Conservation (phyloP, 2,888 invertebrate species). For the Globia sparganii region DNA sequence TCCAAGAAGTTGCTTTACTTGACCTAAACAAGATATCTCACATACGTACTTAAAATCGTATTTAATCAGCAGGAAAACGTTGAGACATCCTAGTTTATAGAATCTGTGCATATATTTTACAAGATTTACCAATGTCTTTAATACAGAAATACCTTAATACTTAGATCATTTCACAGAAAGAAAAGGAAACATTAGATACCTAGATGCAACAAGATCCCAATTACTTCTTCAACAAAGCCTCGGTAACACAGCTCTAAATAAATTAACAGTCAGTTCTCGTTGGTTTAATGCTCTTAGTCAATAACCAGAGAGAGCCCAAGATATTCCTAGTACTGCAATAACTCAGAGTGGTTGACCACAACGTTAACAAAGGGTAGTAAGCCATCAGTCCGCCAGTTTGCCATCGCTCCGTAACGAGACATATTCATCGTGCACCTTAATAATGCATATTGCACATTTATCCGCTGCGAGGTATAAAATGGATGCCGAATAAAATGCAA, state of each 20-base stretch:
- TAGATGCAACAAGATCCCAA: constrained; percentile 23
- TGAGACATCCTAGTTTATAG: not conserved
- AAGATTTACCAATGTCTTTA: not conserved
- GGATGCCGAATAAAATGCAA: constrained; percentile 48
- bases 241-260: constrained; percentile 11
- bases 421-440: constrained; percentile 25
- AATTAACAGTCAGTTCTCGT: constrained; percentile 9
- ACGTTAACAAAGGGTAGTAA: constrained; percentile 19
- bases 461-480: constrained; percentile 24
- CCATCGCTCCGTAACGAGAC: not conserved
- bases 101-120: not conserved
- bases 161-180: not conserved
- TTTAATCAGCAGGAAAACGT: constrained; percentile 30
- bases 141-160: not conserved
- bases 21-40: constrained; percentile 24
- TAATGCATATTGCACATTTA: constrained; percentile 37
- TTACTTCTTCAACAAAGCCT: constrained; percentile 2
- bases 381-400: constrained; percentile 17
- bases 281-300: constrained; percentile 22
- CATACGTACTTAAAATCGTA: constrained; percentile 9
- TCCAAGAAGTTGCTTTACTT: constrained; percentile 33
- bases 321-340: constrained; percentile 26
- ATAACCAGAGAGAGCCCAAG: constrained; percentile 7
- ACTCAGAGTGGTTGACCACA: constrained; percentile 28
- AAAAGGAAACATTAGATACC: not conserved